Evolutionary conservation across 1,140 invertebrate species (phyloP).

Genomic region (Bicyclus anynana): DNA sequence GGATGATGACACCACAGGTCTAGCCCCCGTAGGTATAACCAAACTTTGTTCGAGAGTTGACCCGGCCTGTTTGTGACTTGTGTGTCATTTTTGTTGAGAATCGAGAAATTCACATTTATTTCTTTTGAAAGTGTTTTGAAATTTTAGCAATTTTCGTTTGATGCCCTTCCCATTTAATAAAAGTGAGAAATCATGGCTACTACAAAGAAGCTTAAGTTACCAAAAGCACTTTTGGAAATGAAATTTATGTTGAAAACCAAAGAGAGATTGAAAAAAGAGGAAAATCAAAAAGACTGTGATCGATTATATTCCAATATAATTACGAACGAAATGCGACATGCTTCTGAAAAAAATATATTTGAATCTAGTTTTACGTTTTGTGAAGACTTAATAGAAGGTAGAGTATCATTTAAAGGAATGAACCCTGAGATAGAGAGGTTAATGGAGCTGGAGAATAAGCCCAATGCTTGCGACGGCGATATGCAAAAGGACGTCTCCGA

Average conservation of each 20-base stretch:
- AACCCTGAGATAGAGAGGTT: slow-evolving; percentile 91
- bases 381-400: slow-evolving; percentile 86
- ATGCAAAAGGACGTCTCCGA: slow-evolving; percentile 83
- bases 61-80: too few species aligned
- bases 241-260: slow-evolving; percentile 95
- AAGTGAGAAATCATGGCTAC: slow-evolving; percentile 22
- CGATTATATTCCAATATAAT: slow-evolving; percentile 82
- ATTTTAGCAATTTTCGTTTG: too few species aligned
- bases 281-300: slow-evolving; percentile 83
- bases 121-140: too few species aligned
- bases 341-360: slow-evolving; percentile 82
- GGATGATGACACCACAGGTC: too few species aligned
- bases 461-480: slow-evolving; percentile 51
- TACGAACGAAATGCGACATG: slow-evolving; percentile 78
- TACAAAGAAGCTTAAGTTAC: slow-evolving; percentile 74
- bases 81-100: too few species aligned
- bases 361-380: slow-evolving; percentile 88
- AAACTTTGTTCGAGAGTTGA: too few species aligned
- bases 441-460: slow-evolving; percentile 78
- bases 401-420: slow-evolving; percentile 92
- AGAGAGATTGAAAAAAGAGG: slow-evolving; percentile 87
- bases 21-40: too few species aligned
- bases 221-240: slow-evolving; percentile 86
- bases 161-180: not conserved
- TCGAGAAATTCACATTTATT: too few species aligned